Evolutionary conservation across 2,113 vertebrate genomes (phyloP).

Genomic region (Protobothrops flavoviridis): DNA sequence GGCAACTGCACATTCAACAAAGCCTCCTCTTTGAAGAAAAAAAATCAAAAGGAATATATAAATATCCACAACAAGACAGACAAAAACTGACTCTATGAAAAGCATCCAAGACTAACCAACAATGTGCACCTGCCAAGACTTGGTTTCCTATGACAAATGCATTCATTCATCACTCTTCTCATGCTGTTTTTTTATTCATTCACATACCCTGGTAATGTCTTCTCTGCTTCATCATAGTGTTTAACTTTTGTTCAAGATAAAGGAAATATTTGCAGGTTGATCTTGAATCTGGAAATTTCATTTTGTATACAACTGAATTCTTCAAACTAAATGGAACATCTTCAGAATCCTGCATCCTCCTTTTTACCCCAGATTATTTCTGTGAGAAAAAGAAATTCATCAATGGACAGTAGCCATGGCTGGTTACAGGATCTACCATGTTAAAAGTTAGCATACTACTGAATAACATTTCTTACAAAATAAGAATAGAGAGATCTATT

Average conservation of each 20-base stretch:
- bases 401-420: neutral
- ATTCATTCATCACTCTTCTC: conserved; percentile 4
- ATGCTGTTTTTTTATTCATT: conserved; percentile 15
- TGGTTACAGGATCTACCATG: neutral
- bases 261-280: conserved; percentile 1
- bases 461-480: neutral
- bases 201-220: neutral
- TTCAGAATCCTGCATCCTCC: neutral
- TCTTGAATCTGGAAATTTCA: conserved; percentile 22
- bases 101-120: neutral
- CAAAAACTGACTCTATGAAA: conserved; percentile 25
- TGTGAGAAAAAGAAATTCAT: neutral
- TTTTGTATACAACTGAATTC: conserved; percentile 2
- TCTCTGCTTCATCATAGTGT: conserved; percentile 7
- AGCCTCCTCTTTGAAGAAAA: conserved; percentile 36
- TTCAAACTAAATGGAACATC: neutral
- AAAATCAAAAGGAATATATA: conserved; percentile 40
- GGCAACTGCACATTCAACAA: conserved; percentile 29
- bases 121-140: neutral
- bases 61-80: conserved; percentile 12
- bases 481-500: neutral
- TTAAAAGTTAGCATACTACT: neutral
- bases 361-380: neutral
- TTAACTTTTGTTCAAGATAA: neutral
- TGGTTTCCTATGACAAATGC: neutral